Percentiles rank a stretch among this genome's conserved stretches.
Conservation (phyloP, 35 echinoderm and acorn worm species). For the Holothuria glaberrima region DNA sequence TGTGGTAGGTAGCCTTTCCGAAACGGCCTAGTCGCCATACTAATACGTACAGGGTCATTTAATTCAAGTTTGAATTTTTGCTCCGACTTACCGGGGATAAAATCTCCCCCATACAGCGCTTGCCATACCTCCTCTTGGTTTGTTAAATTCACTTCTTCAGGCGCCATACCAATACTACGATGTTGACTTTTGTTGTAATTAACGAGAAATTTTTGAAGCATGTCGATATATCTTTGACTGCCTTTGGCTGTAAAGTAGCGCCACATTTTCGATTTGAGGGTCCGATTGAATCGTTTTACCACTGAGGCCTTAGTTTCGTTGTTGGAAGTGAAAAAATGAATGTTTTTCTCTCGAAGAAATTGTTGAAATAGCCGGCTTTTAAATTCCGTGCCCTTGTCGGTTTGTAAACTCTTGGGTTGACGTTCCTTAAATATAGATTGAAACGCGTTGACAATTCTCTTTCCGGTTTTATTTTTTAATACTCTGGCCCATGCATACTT, state of each 20-base stretch:
- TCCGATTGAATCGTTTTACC: no score
- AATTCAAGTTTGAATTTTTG: no score
- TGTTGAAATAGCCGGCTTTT: constrained; percentile 34
- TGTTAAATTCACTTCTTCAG: constrained; percentile 35
- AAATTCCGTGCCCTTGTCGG: constrained; percentile 67
- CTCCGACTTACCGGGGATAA: background rate
- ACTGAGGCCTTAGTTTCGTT: no score
- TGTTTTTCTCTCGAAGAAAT: constrained; percentile 43
- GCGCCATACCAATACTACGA: constrained; percentile 54
- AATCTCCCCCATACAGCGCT: constrained; percentile 45
- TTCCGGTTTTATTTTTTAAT: constrained; percentile 54
- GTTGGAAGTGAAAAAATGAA: no score
- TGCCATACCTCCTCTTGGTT: no score
- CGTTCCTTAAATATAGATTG: constrained; percentile 9
- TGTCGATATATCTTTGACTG: no score
- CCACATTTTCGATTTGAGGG: no score
- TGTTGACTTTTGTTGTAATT: no score
- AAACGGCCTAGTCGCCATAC: no score
- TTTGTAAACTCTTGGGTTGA: constrained; percentile 35
- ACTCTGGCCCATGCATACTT: constrained; percentile 49
- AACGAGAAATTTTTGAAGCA: no score
- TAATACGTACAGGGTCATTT: no score
- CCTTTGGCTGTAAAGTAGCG: no score
- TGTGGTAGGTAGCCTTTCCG: constrained; percentile 74
- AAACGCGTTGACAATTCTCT: background rate